Conservation (phyloP, 2,888 invertebrate species). For the Amitus sp. region DNA sequence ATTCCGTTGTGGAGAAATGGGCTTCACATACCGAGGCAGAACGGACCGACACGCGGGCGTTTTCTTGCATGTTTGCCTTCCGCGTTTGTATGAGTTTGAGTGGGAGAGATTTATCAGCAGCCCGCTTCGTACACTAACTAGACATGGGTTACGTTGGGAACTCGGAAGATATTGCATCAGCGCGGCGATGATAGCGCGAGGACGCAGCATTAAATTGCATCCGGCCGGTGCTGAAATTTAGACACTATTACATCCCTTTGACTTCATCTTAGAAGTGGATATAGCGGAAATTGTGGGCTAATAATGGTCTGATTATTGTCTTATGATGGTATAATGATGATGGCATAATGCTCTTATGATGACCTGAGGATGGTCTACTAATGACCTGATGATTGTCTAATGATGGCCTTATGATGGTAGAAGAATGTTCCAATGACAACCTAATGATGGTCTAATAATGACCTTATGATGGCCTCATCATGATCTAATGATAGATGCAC, state of each 20-base stretch:
- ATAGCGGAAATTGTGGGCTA: too few relatives aligned
- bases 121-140: slow-evolving; percentile 63
- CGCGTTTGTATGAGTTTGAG: background rate
- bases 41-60: slow-evolving; percentile 12
- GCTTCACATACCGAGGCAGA: slow-evolving; percentile 56
- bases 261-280: slow-evolving; percentile 36
- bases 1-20: slow-evolving; percentile 62
- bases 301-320: too few relatives aligned
- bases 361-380: too few relatives aligned
- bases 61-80: background rate
- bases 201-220: slow-evolving; percentile 63
- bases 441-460: too few relatives aligned
- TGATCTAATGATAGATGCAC: too few relatives aligned
- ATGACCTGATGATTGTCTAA: too few relatives aligned
- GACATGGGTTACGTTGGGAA: slow-evolving; percentile 58
- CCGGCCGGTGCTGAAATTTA: slow-evolving; percentile 60
- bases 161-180: slow-evolving; percentile 64
- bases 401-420: too few relatives aligned
- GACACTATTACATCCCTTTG: slow-evolving; percentile 49
- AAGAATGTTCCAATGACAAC: too few relatives aligned
- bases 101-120: slow-evolving; percentile 38
- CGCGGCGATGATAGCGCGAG: slow-evolving; percentile 59
- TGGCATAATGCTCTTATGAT: too few relatives aligned
- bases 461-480: too few relatives aligned
- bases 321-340: too few relatives aligned